A percentile compares a stretch with the other conserved stretches of the same genome.
Evolutionary conservation across 2,113 vertebrate genomes (phyloP).

Genomic region (Laticauda colubrina): DNA sequence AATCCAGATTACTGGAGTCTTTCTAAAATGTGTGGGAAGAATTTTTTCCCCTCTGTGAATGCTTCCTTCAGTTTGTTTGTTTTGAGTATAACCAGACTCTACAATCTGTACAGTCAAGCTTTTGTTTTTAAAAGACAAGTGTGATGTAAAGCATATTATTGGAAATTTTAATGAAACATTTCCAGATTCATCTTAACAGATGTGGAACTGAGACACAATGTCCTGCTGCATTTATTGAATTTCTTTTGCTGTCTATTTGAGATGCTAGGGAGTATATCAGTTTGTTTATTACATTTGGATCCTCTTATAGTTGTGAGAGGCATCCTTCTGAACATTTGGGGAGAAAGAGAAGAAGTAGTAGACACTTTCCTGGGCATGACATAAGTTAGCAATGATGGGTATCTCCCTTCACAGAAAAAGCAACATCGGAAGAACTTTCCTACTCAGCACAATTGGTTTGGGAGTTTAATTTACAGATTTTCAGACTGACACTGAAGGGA

Average conservation of each 20-base stretch:
- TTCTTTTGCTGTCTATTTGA: conserved; percentile 2
- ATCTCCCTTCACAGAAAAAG: neutral
- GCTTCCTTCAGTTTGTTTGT: neutral
- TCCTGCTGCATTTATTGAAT: neutral
- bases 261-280: neutral
- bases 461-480: neutral
- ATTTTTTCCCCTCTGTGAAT: neutral
- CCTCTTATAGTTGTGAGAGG: neutral
- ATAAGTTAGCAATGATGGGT: neutral
- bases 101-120: neutral
- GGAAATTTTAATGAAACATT: neutral
- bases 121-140: neutral
- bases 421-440: neutral
- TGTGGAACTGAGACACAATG: neutral
- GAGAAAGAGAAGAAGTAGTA: neutral
- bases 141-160: conserved; percentile 17
- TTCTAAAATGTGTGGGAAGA: neutral
- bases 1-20: neutral
- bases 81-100: conserved; percentile 11
- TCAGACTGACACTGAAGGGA: neutral
- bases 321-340: neutral
- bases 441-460: neutral
- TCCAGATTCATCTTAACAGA: neutral
- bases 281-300: neutral
- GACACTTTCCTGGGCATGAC: neutral